A percentile compares a stretch with the other conserved stretches of the same genome.
phyloP scores from a whole-genome alignment of 2,888 invertebrate genomes.

The Agrochola lychnidis region DNA sequence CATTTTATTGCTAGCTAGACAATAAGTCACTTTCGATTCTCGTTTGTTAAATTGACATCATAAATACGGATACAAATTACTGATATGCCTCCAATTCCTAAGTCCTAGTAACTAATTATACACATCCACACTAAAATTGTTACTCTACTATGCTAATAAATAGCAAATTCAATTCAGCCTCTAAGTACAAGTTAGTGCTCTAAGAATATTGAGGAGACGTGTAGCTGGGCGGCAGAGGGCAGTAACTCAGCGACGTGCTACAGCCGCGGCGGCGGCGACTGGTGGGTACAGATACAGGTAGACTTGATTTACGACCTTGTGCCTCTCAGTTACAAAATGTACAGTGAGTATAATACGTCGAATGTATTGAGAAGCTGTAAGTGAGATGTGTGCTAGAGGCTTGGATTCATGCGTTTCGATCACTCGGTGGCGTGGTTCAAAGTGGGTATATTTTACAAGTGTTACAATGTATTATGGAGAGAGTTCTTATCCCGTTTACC shows the following conservation, averaged over 20 bases:
- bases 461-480: constrained; percentile 84
- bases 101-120: constrained; percentile 77
- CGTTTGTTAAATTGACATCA: constrained; percentile 45
- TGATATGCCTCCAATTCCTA: constrained; percentile 76
- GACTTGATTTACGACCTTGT: constrained; percentile 82
- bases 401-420: constrained; percentile 90
- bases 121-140: constrained; percentile 87
- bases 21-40: constrained; percentile 58
- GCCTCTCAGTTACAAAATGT: constrained; percentile 88
- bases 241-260: constrained; percentile 77
- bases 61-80: constrained; percentile 49
- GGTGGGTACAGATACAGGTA: constrained; percentile 60
- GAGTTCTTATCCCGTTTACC: constrained; percentile 81
- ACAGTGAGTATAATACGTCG: constrained; percentile 84
- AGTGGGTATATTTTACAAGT: constrained; percentile 87
- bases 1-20: constrained; percentile 44
- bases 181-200: constrained; percentile 87
- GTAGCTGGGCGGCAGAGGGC: constrained; percentile 89
- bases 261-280: constrained; percentile 62
- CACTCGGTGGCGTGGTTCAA: constrained; percentile 91
- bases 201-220: constrained; percentile 83
- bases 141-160: constrained; percentile 86
- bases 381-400: constrained; percentile 90
- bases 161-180: constrained; percentile 87
- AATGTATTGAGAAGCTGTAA: constrained; percentile 90